Evolutionary conservation across 2,797 vertebrate species (phyloP).

Genomic region (Pangasius mekongensis): DNA sequence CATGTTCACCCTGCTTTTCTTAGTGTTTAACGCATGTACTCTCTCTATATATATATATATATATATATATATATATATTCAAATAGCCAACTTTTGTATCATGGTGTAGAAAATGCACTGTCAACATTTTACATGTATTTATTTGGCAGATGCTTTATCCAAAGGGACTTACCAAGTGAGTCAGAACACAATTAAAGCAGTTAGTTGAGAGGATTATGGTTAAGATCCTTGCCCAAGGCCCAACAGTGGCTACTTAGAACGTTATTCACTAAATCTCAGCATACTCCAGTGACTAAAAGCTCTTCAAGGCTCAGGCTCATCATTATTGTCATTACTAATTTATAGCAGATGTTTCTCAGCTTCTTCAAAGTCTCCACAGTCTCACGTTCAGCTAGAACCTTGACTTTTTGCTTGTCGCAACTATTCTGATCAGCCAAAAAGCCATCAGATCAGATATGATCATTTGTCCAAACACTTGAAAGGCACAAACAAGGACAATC

Average conservation of each 20-base stretch:
- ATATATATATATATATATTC: too few species aligned
- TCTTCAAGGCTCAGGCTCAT: not conserved
- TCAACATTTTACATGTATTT: not conserved
- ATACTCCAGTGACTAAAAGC: slow-evolving; percentile 27
- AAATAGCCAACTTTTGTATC: not conserved
- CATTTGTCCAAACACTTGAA: slow-evolving; percentile 19
- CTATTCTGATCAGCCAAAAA: slow-evolving; percentile 1
- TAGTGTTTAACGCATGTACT: not conserved
- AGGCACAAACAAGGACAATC: slow-evolving; percentile 31
- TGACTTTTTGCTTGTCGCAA: not conserved
- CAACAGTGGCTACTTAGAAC: not conserved
- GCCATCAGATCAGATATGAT: slow-evolving; percentile 24
- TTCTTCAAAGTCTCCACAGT: slow-evolving; percentile 43
- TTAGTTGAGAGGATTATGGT: not conserved
- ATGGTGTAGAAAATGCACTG: not conserved
- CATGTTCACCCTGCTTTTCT: not conserved
- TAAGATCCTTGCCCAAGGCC: not conserved
- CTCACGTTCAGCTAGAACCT: slow-evolving; percentile 24
- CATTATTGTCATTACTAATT: slow-evolving; percentile 16
- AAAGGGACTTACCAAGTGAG: not conserved
- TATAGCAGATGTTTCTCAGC: slow-evolving; percentile 39
- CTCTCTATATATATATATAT: too few species aligned
- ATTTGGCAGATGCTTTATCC: not conserved
- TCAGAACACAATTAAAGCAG: not conserved
- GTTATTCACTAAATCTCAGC: not conserved